A percentile compares a stretch with the other conserved stretches of the same genome.
Conservation (phyloP, 2,888 invertebrate species). For the Lamellibrachia satsuma region DNA sequence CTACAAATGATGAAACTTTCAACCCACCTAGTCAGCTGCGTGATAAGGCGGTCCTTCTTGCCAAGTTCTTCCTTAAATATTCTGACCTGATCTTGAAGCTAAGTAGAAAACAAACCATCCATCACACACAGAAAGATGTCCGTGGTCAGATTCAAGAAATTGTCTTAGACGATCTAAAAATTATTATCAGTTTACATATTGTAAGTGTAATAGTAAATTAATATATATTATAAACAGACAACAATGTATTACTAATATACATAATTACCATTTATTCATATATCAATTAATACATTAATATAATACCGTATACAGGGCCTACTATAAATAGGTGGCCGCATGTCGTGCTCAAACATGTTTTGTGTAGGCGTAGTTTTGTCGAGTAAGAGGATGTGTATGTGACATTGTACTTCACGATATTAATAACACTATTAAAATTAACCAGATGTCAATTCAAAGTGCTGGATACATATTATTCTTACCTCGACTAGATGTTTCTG, state of each 20-base stretch:
- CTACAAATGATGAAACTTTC: background rate
- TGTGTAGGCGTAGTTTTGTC: background rate
- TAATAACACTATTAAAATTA: background rate
- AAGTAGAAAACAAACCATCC: background rate
- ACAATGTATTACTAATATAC: too few relatives aligned
- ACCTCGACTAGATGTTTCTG: slow-evolving; percentile 26
- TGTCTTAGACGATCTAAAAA: background rate
- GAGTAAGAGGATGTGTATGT: too few relatives aligned
- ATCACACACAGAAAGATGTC: background rate
- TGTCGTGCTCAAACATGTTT: background rate
- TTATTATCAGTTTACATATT: too few relatives aligned
- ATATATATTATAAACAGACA: too few relatives aligned
- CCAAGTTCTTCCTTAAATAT: slow-evolving; percentile 59
- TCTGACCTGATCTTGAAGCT: slow-evolving; percentile 62
- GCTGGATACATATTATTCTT: background rate
- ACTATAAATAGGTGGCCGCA: background rate
- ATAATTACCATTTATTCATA: background rate
- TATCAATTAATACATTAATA: background rate
- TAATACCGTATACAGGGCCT: too few relatives aligned
- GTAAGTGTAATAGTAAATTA: too few relatives aligned
- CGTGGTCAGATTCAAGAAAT: background rate
- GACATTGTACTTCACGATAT: background rate
- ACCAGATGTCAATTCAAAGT: background rate
- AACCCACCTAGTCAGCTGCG: slow-evolving; percentile 57
- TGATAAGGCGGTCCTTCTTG: slow-evolving; percentile 62